Base-by-base conservation (phyloP, 2,113 vertebrate species). In the Zosterops hypoxanthus region DNA sequence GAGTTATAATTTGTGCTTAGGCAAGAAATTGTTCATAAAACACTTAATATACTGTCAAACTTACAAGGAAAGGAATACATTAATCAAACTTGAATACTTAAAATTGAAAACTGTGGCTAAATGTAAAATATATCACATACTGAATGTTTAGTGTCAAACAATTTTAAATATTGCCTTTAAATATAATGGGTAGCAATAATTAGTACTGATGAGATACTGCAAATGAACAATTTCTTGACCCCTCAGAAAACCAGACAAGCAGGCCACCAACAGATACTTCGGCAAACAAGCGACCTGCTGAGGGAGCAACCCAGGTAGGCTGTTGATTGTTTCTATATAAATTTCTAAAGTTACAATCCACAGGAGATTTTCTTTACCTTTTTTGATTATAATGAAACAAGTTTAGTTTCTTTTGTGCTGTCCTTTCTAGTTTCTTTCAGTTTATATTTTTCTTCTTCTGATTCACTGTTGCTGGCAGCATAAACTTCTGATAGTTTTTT, bases 231-330 rank as follows among this genome's bases (percentile, higher is more conserved):
- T 97, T 94, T 97, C 81, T 98, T 97, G 53, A 92, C 82, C 91
- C 93, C 71, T 95, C 93, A 98, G 98, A 98, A 87, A 98, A 93
- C 95, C 98, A 98, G 94, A 79, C 97, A 95, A 98, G 93, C 96
- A 98, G 89, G 71, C 88, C 94, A 94, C 64, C 96, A 95, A n/a
- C 96, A 94, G 98, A 98, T 79, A 56, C 91, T 95, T 93, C 96
- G 31, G 60, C 97, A 96, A 98, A 94, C 97, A 98, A 98, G 94
- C 97, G 98, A 94, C 66, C 96, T 78, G 59, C 98, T 80, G 98
- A 98, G 64, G 97, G 89, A 79, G 71, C 97, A 80, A 56, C 96
- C 69, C 97, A 98, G 98, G 98, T 98, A 98, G 85, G 97, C 93
- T 71, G 72, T 63, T 90, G 36, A 61, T 96, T 93, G 23, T 65